Evolutionary conservation across 1,140 invertebrate species (phyloP).

Genomic region (Drosophila asahinai): DNA sequence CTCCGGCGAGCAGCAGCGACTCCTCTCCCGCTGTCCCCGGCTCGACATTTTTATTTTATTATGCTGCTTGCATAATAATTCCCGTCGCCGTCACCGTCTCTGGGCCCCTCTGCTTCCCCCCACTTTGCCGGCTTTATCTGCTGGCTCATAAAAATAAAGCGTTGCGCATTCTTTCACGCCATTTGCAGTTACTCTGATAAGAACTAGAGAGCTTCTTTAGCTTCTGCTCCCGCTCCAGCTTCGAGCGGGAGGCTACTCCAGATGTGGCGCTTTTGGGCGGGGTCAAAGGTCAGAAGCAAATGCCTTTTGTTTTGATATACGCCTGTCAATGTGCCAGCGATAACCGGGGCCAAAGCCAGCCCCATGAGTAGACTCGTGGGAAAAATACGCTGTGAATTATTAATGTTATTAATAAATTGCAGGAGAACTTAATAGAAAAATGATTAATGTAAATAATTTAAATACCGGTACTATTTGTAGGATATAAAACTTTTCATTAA

Average conservation of each 20-base stretch:
- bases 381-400: not conserved
- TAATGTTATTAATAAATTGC: not conserved
- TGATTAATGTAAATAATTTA: no score
- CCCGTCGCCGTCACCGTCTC: constrained; percentile 37
- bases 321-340: constrained; percentile 68
- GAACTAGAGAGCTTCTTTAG: constrained; percentile 67
- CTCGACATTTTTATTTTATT: constrained; percentile 78
- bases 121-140: constrained; percentile 67
- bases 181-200: constrained; percentile 82
- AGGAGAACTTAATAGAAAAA: no score
- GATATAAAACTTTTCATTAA: no score
- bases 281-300: constrained; percentile 76
- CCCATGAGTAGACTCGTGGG: not conserved
- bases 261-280: constrained; percentile 2
- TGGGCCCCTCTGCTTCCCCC: constrained; percentile 2
- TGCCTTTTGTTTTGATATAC: constrained; percentile 78
- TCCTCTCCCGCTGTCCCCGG: constrained; percentile 28
- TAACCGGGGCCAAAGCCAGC: constrained; percentile 8
- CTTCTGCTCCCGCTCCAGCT: constrained; percentile 11
- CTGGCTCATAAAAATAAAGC: constrained; percentile 81
- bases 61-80: constrained; percentile 81
- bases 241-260: no score
- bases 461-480: no score
- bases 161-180: constrained; percentile 83
- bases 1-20: constrained; percentile 8